Conservation (phyloP, 2,797 vertebrate species). For the Ataeniobius toweri region DNA sequence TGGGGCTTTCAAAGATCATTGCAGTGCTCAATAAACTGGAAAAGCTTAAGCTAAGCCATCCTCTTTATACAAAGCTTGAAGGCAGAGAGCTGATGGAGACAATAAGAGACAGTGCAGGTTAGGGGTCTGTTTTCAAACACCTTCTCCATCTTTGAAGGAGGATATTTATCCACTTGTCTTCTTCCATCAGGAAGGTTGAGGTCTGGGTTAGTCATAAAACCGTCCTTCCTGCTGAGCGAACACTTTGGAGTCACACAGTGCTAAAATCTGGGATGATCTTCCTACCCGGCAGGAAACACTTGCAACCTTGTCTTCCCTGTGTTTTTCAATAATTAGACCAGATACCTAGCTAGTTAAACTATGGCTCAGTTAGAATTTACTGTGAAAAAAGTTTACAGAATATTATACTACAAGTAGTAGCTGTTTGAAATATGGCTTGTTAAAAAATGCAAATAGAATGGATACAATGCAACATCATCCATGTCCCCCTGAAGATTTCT, state of each 20-base stretch:
- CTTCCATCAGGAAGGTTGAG: constrained; percentile 35
- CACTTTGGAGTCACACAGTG: constrained; percentile 43
- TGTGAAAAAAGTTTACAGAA: constrained; percentile 29
- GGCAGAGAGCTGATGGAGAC: constrained; percentile 26
- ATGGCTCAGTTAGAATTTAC: constrained; percentile 34
- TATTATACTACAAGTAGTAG: constrained; percentile 33
- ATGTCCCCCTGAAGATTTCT: neutral
- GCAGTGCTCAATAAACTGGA: constrained; percentile 23
- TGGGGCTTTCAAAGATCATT: constrained; percentile 21
- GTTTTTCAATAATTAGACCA: constrained; percentile 44
- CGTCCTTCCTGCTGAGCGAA: constrained; percentile 40
- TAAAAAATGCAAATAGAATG: neutral
- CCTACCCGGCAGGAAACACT: constrained; percentile 47
- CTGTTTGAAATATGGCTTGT: neutral
- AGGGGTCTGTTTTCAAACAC: constrained; percentile 52
- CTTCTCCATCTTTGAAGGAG: constrained; percentile 39
- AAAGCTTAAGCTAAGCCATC: constrained; percentile 38
- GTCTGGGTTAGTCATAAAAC: constrained; percentile 44
- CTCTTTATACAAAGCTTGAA: constrained; percentile 40
- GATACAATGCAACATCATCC: neutral
- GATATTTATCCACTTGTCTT: constrained; percentile 43
- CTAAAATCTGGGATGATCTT: constrained; percentile 67
- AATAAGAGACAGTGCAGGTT: constrained; percentile 37
- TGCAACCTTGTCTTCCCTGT: constrained; percentile 24
- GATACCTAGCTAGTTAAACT: constrained; percentile 31